Percentiles rank a stretch among this genome's conserved stretches.
Conservation (phyloP, 2,888 invertebrate genomes). For the Drosophila anomalipes region DNA sequence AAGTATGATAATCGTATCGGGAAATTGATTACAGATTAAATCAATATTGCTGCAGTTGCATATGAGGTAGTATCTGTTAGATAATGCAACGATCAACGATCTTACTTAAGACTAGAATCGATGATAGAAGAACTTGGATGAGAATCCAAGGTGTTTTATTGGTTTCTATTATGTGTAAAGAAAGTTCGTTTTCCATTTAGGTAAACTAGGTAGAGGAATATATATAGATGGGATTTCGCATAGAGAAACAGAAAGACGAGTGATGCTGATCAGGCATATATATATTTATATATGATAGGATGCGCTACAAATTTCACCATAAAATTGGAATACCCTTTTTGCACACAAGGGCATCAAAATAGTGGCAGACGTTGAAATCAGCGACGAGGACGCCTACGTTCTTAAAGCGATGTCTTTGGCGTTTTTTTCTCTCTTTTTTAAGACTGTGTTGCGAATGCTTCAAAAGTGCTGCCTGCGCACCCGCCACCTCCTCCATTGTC, state of each 20-base stretch:
- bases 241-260: background rate
- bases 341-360: constrained; percentile 36
- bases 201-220: background rate
- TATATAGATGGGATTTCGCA: background rate
- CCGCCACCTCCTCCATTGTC: background rate
- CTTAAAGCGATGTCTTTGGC: constrained; percentile 51
- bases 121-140: background rate
- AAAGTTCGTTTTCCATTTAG: background rate
- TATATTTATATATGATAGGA: background rate
- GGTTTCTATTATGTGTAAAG: background rate
- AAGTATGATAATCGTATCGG: background rate
- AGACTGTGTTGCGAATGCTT: constrained; percentile 36
- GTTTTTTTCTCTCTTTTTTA: constrained; percentile 30
- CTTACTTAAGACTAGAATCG: background rate
- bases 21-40: background rate
- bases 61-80: background rate
- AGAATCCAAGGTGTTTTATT: background rate
- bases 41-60: background rate
- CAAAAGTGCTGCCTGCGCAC: constrained; percentile 30
- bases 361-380: constrained; percentile 16
- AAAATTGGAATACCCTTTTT: background rate
- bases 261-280: background rate
- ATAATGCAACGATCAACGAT: background rate
- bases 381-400: constrained; percentile 48
- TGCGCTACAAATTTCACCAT: background rate